These are phyloP conservation scores for Ctenodactylus gundi DNA, from an alignment of 2,113 vertebrate species.

Conservation along the genomic window DNA sequence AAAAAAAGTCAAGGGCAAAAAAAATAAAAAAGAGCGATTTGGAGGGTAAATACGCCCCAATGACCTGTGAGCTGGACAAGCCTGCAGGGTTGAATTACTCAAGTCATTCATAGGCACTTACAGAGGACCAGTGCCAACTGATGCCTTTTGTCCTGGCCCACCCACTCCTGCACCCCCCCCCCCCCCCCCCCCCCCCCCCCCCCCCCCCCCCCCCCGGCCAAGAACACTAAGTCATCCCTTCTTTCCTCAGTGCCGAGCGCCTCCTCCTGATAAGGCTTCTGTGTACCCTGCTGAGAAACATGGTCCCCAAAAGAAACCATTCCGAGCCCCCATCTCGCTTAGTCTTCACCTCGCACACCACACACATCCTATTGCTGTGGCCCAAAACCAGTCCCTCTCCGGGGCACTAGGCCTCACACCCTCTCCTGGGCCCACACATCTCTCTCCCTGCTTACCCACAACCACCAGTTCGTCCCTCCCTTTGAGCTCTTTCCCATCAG, in stretches of 20 bases:
- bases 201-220: too few species aligned
- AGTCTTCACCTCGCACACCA: background rate
- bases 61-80: too few species aligned
- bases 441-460: background rate
- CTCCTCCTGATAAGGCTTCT: background rate
- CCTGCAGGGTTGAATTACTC: background rate
- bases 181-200: too few species aligned
- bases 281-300: background rate
- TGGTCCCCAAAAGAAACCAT: background rate
- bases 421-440: too few species aligned
- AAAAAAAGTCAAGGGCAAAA: too few species aligned
- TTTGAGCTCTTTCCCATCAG: accelerated
- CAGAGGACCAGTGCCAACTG: accelerated
- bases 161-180: accelerated
- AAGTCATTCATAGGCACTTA: background rate
- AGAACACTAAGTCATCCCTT: background rate
- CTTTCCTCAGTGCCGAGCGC: background rate
- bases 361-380: too few species aligned
- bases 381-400: background rate
- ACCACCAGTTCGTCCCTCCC: background rate
- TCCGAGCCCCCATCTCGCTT: background rate
- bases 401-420: too few species aligned
- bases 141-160: accelerated
- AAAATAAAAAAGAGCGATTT: too few species aligned
- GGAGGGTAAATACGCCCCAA: too few species aligned